Evolutionary conservation across 1,140 invertebrate species (phyloP), one percentile per base, ranked within the genome.

Genomic region (Atta texana): DNA sequence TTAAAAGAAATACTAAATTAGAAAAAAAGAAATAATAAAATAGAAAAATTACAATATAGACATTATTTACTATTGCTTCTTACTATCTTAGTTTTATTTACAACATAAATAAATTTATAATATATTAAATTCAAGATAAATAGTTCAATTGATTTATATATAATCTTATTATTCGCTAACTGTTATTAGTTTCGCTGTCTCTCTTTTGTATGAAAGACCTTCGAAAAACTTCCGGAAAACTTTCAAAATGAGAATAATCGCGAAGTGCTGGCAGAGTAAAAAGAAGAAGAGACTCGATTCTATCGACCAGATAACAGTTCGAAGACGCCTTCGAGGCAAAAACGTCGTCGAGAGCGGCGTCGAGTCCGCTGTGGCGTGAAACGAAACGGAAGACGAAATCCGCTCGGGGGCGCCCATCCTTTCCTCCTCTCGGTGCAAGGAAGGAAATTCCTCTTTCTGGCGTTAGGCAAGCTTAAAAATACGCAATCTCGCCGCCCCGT

Each of bases 401-500:
- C 88, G 89, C 88, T 92, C 80, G 88, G 88, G 86, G 78, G 86
- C 57, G 64, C 71, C 44, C 31, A 14, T 14, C 49, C 55, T 57
- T 21, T 6, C 39, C n/a, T 12, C 16, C n/a, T 7, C 21, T n/a
- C 53, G 16, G 24, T 18, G 69, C 34, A 63, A 82, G 49, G 53
- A 78, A 57, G 64, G 61, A 74, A 71, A 69, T 84, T 89, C 78
- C 74, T 92, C 89, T 86, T 87, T 84, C 85, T 85, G 76, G 64
- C 51, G 72, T 80, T 89, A 87, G 92, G 92, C 88, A 89, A 93
- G 93, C 94, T 95, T 95, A 95, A 95, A 95, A 95, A 95, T 95
- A 95, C 95, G 95, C 95, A 95, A 95, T 95, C 94, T 95, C 82
- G 94, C 92, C 92, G 93, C 87, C 91, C 92, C 92, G 94, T 95